phyloP scores from a whole-genome alignment of 2,888 invertebrate species.

The Athripsodes cinereus region DNA sequence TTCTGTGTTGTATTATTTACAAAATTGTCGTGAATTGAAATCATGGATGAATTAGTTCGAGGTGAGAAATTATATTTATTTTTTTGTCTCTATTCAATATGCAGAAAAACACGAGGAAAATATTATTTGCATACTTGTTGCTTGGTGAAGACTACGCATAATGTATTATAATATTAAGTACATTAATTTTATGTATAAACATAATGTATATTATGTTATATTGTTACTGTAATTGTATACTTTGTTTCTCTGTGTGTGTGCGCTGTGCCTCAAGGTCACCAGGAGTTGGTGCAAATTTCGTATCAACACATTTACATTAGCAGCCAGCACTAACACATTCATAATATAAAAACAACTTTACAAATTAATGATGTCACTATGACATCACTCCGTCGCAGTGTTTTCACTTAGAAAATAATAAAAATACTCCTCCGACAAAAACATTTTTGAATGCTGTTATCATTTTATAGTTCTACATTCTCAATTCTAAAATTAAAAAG shows the following conservation, averaged over 20 bases:
- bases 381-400: constrained; percentile 36
- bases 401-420: neutral
- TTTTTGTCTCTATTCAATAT: no score
- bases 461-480: no score
- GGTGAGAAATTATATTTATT: constrained; percentile 11
- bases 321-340: no score
- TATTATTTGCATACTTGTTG: constrained; percentile 28
- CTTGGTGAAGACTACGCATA: constrained; percentile 13
- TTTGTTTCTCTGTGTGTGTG: no score
- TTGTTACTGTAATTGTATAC: neutral
- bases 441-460: no score
- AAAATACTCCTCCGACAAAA: no score
- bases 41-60: constrained; percentile 8
- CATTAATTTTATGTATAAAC: neutral
- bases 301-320: neutral
- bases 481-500: no score
- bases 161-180: no score
- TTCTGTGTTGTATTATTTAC: no score
- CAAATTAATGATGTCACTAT: constrained; percentile 45
- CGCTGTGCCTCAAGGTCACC: constrained; percentile 24
- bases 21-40: no score
- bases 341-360: constrained; percentile 27
- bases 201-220: no score
- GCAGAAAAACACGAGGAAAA: constrained; percentile 12
- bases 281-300: constrained; percentile 13